phyloP scores from a whole-genome alignment of 2,113 vertebrate species.

The Manacus vitellinus region DNA sequence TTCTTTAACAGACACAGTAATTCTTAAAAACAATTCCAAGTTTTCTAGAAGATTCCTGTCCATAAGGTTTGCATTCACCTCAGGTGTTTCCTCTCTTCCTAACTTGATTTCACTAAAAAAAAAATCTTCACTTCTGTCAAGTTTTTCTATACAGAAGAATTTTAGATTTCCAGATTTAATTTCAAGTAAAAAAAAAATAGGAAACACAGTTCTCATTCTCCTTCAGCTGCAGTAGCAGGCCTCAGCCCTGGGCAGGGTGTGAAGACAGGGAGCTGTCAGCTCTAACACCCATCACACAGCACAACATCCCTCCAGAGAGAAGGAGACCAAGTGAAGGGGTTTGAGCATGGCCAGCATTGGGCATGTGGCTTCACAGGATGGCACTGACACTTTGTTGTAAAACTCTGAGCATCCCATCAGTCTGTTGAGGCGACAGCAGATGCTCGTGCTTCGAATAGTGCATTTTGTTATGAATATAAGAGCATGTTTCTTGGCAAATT shows the following conservation, averaged over 20 bases:
- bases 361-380: neutral
- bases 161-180: neutral
- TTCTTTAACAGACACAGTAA: neutral
- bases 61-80: neutral
- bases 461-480: neutral
- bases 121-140: neutral
- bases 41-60: neutral
- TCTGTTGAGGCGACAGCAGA: fast-evolving
- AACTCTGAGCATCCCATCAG: neutral
- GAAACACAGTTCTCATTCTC: neutral
- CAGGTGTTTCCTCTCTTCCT: neutral
- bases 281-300: neutral
- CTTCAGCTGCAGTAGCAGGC: neutral
- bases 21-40: neutral
- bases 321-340: neutral
- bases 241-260: no score
- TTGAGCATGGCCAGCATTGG: fast-evolving
- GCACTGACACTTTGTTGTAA: neutral
- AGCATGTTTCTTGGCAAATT: fast-evolving
- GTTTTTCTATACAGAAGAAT: neutral
- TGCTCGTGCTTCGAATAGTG: no score
- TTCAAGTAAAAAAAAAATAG: fast-evolving
- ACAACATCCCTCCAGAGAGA: neutral
- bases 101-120: neutral
- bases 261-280: neutral